A percentile compares a stretch with the other conserved stretches of the same genome.
Conservation (phyloP, 2,888 invertebrate genomes). For the Tetragonisca angustula region DNA sequence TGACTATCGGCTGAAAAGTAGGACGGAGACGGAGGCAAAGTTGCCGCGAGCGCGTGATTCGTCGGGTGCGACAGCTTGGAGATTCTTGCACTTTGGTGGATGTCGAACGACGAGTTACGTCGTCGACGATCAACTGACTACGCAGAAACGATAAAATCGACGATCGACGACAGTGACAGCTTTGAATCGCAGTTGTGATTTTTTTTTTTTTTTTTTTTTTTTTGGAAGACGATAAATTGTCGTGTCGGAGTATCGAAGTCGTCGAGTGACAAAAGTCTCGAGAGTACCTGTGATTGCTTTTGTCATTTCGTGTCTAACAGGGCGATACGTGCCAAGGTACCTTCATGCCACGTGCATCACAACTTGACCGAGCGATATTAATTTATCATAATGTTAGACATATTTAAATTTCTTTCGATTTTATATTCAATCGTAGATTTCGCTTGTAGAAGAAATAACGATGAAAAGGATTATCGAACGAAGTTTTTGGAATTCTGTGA, state of each 20-base stretch:
- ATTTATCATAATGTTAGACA: too few species aligned
- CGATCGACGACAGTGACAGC: neutral
- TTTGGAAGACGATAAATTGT: neutral
- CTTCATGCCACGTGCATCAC: too few species aligned
- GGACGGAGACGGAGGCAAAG: neutral
- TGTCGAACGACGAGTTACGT: neutral
- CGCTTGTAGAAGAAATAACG: too few species aligned
- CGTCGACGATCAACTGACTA: neutral
- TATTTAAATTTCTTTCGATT: too few species aligned
- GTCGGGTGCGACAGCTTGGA: slow-evolving; percentile 6
- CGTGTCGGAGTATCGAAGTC: neutral
- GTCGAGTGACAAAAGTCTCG: neutral
- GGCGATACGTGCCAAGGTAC: neutral
- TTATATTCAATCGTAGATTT: too few species aligned
- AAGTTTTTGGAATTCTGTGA: too few species aligned
- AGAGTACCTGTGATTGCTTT: neutral
- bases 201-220: neutral
- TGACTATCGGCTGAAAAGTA: neutral
- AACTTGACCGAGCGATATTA: too few species aligned
- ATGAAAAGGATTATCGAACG: too few species aligned
- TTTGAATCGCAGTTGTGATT: neutral
- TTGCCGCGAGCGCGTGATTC: slow-evolving; percentile 4
- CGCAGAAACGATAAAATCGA: neutral
- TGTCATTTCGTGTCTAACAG: neutral
- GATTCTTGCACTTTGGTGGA: neutral